phyloP scores from a whole-genome alignment of 2,888 invertebrate genomes.

The Acrocera orbiculus region DNA sequence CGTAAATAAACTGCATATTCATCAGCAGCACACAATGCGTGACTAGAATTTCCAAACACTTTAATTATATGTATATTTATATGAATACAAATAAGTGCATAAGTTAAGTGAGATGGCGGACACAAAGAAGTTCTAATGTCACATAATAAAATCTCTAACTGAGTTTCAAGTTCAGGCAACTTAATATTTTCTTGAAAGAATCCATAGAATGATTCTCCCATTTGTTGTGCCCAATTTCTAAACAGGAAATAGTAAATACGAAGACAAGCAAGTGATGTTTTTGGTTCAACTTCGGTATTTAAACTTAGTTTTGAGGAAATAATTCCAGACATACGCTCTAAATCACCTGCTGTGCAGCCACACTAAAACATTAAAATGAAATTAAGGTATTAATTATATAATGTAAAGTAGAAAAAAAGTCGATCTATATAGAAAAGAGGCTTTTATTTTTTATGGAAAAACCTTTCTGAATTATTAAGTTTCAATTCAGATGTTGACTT shows the following conservation, averaged over 20 bases:
- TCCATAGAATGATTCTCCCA: constrained; percentile 34
- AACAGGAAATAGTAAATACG: constrained; percentile 46
- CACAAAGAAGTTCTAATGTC: constrained; percentile 58
- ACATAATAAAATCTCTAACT: constrained; percentile 57
- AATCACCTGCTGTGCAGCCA: constrained; percentile 69
- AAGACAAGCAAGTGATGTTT: constrained; percentile 52
- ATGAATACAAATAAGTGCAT: constrained; percentile 58
- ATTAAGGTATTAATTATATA: constrained; percentile 1
- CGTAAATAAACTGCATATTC: constrained; percentile 56
- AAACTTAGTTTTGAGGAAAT: constrained; percentile 60
- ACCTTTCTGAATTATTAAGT: too few species aligned
- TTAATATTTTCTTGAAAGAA: constrained; percentile 36
- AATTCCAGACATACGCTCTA: constrained; percentile 70
- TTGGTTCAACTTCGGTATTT: constrained; percentile 37
- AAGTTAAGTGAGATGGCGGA: constrained; percentile 55
- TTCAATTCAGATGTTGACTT: too few species aligned
- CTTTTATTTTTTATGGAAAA: too few species aligned
- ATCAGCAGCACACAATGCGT: constrained; percentile 43
- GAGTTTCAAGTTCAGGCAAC: constrained; percentile 43
- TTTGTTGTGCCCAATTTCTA: constrained; percentile 35
- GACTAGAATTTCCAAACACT: constrained; percentile 30
- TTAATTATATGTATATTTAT: constrained; percentile 38
- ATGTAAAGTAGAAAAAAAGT: too few species aligned
- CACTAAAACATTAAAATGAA: constrained; percentile 39
- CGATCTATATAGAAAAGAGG: too few species aligned